A percentile compares a stretch with the other conserved stretches of the same genome.
Evolutionary conservation across 1,140 invertebrate genomes (phyloP).

Genomic region (Metopolophium dirhodum): DNA sequence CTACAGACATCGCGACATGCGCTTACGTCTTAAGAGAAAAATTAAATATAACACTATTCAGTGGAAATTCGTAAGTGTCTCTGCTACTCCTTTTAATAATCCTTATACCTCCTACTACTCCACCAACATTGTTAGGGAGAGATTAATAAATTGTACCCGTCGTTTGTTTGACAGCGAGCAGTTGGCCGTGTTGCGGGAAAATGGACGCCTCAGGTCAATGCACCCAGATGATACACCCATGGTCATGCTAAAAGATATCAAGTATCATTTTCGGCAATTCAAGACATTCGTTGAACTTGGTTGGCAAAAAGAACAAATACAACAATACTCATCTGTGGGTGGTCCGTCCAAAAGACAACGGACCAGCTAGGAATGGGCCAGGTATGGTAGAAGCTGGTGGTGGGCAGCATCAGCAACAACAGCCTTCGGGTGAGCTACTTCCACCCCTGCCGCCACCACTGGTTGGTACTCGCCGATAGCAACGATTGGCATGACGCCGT

Average conservation of each 20-base stretch:
- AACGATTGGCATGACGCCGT: slow-evolving; percentile 43
- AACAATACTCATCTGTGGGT: slow-evolving; percentile 61
- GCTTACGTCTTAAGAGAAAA: background rate
- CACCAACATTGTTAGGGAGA: background rate
- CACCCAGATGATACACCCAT: background rate
- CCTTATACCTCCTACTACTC: background rate
- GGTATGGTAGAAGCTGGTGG: slow-evolving; percentile 19
- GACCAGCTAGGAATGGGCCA: slow-evolving; percentile 49
- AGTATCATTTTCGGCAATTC: background rate
- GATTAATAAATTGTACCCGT: too few relatives aligned
- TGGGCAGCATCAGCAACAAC: background rate
- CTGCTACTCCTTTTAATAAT: too few relatives aligned
- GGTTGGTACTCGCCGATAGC: background rate
- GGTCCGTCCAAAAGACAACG: background rate
- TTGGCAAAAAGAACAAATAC: slow-evolving; percentile 59
- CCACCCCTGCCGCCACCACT: background rate
- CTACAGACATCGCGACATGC: background rate
- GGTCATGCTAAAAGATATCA: background rate
- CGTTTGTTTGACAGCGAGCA: slow-evolving; percentile 1
- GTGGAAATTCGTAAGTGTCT: slow-evolving; percentile 35
- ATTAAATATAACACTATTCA: background rate
- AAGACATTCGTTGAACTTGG: background rate
- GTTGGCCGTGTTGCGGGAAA: background rate
- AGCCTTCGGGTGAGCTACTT: background rate
- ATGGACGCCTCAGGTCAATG: background rate